A percentile compares a stretch with the other conserved stretches of the same genome.
These are phyloP conservation scores for Puma concolor DNA, from an alignment of 2,113 vertebrate species.

Conservation along the genomic window DNA sequence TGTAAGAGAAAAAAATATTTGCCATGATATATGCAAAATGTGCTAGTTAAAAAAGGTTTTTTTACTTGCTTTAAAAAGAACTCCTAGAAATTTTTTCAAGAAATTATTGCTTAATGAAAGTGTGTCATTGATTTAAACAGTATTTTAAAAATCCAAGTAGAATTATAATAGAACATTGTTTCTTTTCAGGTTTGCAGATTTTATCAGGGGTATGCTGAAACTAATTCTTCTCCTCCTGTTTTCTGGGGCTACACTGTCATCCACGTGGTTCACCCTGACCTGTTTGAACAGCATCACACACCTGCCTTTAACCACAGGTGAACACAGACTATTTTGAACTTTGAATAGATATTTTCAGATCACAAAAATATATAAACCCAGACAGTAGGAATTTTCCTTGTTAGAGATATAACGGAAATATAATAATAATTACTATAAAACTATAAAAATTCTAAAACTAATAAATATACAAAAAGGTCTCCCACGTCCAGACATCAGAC, in stretches of 20 bases:
- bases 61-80: slow-evolving; percentile 36
- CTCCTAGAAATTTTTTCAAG: background rate
- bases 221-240: slow-evolving; percentile 96
- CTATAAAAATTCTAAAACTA: background rate
- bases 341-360: slow-evolving; percentile 37
- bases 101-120: slow-evolving; percentile 50
- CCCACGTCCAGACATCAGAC: background rate
- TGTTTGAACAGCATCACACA: slow-evolving; percentile 94
- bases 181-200: slow-evolving; percentile 96
- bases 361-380: background rate
- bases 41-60: background rate
- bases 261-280: slow-evolving; percentile 98
- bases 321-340: background rate
- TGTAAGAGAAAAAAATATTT: background rate
- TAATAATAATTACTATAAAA: background rate
- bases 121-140: slow-evolving; percentile 10
- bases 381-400: background rate
- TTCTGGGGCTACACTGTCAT: slow-evolving; percentile 94
- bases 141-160: background rate
- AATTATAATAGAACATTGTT: slow-evolving; percentile 50
- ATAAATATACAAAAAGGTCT: background rate
- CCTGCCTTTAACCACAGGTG: slow-evolving; percentile 96
- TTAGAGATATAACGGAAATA: background rate
- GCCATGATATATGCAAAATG: background rate
- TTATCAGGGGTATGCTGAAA: slow-evolving; percentile 97